Evolutionary conservation across 1,140 invertebrate genomes (phyloP).

Genomic region (Bombus fervidus): DNA sequence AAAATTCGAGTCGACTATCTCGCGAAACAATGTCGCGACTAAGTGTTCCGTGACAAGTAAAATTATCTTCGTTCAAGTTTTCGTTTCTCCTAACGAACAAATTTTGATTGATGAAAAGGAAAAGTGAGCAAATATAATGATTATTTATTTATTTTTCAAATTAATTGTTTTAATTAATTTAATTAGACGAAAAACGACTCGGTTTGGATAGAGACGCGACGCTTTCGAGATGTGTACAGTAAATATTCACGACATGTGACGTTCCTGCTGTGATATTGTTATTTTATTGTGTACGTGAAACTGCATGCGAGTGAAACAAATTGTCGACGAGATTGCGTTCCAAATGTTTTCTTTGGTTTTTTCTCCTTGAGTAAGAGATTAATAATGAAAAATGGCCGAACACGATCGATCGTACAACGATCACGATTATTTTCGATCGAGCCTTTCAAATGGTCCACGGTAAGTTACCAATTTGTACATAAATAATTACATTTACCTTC

Average conservation of each 20-base stretch:
- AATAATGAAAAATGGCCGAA: neutral
- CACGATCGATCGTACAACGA: neutral
- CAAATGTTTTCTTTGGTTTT: neutral
- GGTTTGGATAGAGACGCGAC: neutral
- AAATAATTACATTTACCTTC: neutral
- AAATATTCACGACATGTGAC: neutral
- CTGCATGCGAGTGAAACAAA: conserved; percentile 41
- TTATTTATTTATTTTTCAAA: neutral
- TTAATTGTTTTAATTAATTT: neutral
- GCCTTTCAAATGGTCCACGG: conserved; percentile 24
- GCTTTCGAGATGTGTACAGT: neutral
- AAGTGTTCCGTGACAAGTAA: neutral
- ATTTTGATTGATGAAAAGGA: neutral
- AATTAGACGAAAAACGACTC: neutral
- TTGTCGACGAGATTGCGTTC: conserved; percentile 5
- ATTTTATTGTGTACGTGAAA: conserved; percentile 11
- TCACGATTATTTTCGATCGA: neutral
- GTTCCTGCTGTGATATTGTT: neutral
- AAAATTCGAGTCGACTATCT: neutral
- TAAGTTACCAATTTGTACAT: conserved; percentile 44
- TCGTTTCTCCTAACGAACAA: neutral
- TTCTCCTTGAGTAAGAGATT: neutral
- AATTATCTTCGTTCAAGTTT: neutral
- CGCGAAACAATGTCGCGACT: neutral
- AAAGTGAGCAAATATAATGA: neutral